A percentile compares a stretch with the other conserved stretches of the same genome.
phyloP scores from a whole-genome alignment of 2,888 invertebrate species.

The Sepioteuthis lessoniana region DNA sequence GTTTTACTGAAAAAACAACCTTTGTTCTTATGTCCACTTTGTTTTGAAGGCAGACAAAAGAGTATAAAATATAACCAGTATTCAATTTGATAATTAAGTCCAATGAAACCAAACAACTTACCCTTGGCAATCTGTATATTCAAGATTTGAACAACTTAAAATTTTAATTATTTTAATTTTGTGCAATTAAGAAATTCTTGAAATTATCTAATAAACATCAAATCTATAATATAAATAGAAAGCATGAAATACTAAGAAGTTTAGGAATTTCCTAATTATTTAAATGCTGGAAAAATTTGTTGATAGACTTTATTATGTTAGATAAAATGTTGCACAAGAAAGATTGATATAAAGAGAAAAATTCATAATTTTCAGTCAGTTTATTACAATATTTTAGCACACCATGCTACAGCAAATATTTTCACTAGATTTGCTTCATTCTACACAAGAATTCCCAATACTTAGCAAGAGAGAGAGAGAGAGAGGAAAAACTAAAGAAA shows the following conservation, averaged over 20 bases:
- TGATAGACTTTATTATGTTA: neutral
- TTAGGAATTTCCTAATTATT: neutral
- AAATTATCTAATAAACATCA: neutral
- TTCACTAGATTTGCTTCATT: neutral
- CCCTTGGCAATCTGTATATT: neutral
- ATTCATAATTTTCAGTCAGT: neutral
- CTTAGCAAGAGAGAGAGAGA: neutral
- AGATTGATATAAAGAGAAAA: neutral
- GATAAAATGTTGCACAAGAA: neutral
- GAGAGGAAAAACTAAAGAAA: no score
- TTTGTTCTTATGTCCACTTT: slow-evolving; percentile 15
- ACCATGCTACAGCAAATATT: slow-evolving; percentile 7
- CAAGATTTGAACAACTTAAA: neutral
- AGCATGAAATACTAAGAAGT: neutral
- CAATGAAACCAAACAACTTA: neutral
- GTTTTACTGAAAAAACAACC: neutral
- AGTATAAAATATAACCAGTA: neutral
- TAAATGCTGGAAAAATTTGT: neutral
- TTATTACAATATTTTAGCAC: neutral
- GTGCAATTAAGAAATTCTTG: neutral
- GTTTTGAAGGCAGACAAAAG: neutral
- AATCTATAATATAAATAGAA: neutral
- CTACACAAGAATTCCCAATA: neutral
- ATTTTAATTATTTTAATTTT: neutral
- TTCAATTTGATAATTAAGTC: neutral